Conservation (phyloP, 1,140 invertebrate species). For the Ridgeia piscesae region DNA sequence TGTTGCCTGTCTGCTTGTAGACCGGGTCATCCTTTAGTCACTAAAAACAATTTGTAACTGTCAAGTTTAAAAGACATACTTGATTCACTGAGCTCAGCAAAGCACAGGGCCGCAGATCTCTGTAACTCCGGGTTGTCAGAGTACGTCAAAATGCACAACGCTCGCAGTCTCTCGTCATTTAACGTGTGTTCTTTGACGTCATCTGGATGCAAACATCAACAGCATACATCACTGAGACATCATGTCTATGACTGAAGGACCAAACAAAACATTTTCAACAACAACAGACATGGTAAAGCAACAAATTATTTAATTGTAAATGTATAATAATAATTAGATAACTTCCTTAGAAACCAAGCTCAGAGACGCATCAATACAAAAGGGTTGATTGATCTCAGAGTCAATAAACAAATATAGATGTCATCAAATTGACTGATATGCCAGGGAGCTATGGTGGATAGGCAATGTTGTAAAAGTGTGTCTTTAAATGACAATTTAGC, state of each 20-base stretch:
- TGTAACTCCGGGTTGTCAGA: conserved; percentile 44
- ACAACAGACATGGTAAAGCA: neutral
- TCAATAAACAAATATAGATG: too few species aligned
- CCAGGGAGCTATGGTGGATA: too few species aligned
- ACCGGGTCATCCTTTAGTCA: neutral
- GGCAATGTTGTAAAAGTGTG: too few species aligned
- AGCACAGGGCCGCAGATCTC: conserved; percentile 43
- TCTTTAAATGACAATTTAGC: too few species aligned
- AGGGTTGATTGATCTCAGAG: too few species aligned
- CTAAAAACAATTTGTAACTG: neutral
- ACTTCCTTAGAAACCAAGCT: too few species aligned
- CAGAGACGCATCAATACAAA: too few species aligned
- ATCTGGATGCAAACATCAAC: neutral
- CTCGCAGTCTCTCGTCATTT: conserved; percentile 35
- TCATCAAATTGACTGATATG: too few species aligned
- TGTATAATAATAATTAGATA: too few species aligned
- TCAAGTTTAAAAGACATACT: conserved; percentile 32
- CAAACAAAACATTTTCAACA: neutral
- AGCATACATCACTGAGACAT: neutral
- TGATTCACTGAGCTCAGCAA: conserved; percentile 41
- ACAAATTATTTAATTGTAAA: too few species aligned
- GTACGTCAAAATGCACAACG: conserved; percentile 41
- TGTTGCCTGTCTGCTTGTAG: neutral
- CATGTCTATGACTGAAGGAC: neutral
- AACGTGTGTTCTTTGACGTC: neutral